Evolutionary conservation across 1,140 invertebrate species (phyloP), one percentile per base, ranked within the genome.

Genomic region (Dolichoris vasculosae): DNA sequence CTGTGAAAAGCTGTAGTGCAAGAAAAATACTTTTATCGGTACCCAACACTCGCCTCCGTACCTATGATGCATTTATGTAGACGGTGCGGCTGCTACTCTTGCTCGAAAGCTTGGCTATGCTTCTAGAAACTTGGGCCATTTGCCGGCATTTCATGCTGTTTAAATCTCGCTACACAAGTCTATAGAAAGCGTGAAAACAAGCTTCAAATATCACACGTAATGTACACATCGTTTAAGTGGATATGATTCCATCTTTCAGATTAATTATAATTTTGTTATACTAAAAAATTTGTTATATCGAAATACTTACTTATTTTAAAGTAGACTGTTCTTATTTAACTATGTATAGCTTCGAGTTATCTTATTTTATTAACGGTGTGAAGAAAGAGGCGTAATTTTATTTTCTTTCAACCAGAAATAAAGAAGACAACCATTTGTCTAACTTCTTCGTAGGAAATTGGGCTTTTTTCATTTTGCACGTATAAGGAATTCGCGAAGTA

Each of bases 21-120:
- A 91, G 90, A 90, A 92, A 92, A 91, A 92, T 89, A 90, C 88
- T 91, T 92, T 92, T 92, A 92, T 92, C 92, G 90, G 90, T 82
- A 88, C 79, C 86, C 86, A 87, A 90, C 91, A 91, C 89, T 90
- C 88, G 88, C 82, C 11, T n/a, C 38, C 59, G 59, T 30, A 46
- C 32, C 26, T 48, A 40, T 13, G 13, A 6, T 40, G 30, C 51
- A 48, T 81, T 51, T 30, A 75, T 81, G 48, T 76, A 75, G 46
- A 75, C 8, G 32, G 20, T 4, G 35, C 88, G 8, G 59, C 63
- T 43, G 81, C 82, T 38, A 26, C 69, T 67, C 23, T 26, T 15
- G 87, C 88, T 88, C 86, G 86, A 83, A 82, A 90, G 88, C 88
- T 89, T 15, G 26, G 11, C 88, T 83, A 86, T 87, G 67, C 46